A percentile compares a stretch with the other conserved stretches of the same genome.
phyloP scores from a whole-genome alignment of 2,888 invertebrate species.

The Ormyrus labotus region DNA sequence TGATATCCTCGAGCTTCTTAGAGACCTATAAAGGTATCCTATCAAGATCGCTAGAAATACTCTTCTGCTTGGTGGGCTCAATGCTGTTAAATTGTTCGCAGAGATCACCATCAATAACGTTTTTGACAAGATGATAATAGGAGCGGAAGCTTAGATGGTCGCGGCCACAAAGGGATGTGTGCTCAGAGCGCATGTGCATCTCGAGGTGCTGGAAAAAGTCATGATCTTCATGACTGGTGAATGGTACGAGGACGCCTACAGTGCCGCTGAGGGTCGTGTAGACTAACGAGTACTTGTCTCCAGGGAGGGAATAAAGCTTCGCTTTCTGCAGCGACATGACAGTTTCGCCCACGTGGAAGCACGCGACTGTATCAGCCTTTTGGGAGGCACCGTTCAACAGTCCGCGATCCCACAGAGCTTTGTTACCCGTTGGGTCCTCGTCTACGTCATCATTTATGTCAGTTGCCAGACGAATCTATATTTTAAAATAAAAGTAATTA shows the following conservation, averaged over 20 bases:
- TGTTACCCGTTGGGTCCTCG: slow-evolving; percentile 99
- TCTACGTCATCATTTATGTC: slow-evolving; percentile 98
- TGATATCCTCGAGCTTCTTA: slow-evolving; percentile 98
- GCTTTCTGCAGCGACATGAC: slow-evolving; percentile 97
- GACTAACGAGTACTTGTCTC: slow-evolving; percentile 96
- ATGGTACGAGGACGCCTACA: slow-evolving; percentile 94
- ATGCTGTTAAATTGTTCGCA: slow-evolving; percentile 99
- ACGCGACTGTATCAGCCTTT: slow-evolving; percentile 94
- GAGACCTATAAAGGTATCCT: slow-evolving; percentile 97
- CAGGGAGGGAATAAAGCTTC: slow-evolving; percentile 96
- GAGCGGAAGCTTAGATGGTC: slow-evolving; percentile 98
- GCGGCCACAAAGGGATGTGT: slow-evolving; percentile 96
- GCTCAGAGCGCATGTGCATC: slow-evolving; percentile 99
- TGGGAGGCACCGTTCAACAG: slow-evolving; percentile 97
- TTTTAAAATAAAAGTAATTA: background rate
- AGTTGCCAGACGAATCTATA: slow-evolving; percentile 85
- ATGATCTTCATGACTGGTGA: slow-evolving; percentile 97
- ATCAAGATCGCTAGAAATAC: slow-evolving; percentile 95
- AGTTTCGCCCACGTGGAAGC: slow-evolving; percentile 97
- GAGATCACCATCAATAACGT: slow-evolving; percentile 98
- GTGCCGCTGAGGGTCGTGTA: slow-evolving; percentile 97
- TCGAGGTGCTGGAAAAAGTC: slow-evolving; percentile 99
- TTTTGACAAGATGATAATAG: slow-evolving; percentile 98
- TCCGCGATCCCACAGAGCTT: slow-evolving; percentile 96
- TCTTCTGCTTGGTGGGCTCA: slow-evolving; percentile 94